Conservation (phyloP, 2,113 vertebrate species). For the Oncorhynchus clarkii region DNA sequence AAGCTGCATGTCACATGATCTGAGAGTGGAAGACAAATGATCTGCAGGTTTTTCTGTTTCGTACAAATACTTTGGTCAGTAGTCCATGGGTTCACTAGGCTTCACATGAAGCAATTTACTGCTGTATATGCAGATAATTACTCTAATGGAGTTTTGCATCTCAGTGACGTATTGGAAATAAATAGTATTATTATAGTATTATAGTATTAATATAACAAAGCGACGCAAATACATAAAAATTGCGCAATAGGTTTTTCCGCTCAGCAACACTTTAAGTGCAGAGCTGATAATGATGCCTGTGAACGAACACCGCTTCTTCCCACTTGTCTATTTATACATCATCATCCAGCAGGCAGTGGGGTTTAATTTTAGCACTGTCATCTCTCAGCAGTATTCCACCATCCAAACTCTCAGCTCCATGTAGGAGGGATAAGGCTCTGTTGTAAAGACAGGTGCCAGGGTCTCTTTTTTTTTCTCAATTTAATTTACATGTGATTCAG, state of each 20-base stretch:
- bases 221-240: too few species aligned
- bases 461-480: slow-evolving; percentile 16
- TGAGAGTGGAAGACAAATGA: neutral
- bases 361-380: slow-evolving; percentile 72
- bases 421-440: slow-evolving; percentile 28
- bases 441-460: slow-evolving; percentile 25
- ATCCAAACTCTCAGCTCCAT: slow-evolving; percentile 38
- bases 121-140: neutral
- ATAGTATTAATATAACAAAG: too few species aligned
- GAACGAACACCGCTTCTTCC: slow-evolving; percentile 37
- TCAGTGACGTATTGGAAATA: neutral
- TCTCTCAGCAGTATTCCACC: slow-evolving; percentile 56
- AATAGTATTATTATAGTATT: too few species aligned
- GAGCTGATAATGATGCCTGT: slow-evolving; percentile 42
- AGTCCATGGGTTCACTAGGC: too few species aligned
- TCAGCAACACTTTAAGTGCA: slow-evolving; percentile 16
- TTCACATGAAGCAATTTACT: neutral
- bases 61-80: neutral
- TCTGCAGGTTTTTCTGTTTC: neutral
- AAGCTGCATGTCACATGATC: slow-evolving; percentile 11
- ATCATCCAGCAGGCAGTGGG: slow-evolving; percentile 44
- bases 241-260: neutral
- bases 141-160: neutral
- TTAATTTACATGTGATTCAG: slow-evolving; percentile 39
- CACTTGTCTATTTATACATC: slow-evolving; percentile 69